Evolutionary conservation across 2,797 vertebrate species (phyloP).

Genomic region (Cynopterus sphinx): DNA sequence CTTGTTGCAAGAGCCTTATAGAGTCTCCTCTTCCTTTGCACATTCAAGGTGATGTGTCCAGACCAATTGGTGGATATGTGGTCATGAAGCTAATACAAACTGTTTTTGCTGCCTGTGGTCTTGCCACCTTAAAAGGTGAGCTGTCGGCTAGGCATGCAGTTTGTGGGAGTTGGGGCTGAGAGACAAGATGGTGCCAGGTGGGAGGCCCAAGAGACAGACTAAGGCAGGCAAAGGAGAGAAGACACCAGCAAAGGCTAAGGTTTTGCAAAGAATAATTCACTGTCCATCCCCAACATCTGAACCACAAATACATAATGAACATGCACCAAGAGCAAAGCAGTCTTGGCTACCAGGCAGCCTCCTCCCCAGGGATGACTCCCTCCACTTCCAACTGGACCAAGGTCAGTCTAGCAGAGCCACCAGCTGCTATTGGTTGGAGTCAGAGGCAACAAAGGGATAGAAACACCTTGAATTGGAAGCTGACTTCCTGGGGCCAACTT

Average conservation of each 20-base stretch:
- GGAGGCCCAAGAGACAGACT: not conserved
- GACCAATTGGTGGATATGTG: not conserved
- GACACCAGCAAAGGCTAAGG: not conserved
- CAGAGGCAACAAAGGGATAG: not conserved
- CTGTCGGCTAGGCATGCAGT: not conserved
- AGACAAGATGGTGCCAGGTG: not conserved
- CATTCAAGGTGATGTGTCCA: not conserved
- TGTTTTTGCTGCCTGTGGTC: not conserved
- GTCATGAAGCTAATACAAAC: not conserved
- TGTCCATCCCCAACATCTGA: not conserved
- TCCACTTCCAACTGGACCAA: not conserved
- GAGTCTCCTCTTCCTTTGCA: not conserved
- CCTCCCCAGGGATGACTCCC: not conserved
- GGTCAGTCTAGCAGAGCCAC: not conserved
- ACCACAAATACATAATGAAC: constrained; percentile 9
- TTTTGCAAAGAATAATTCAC: constrained; percentile 2
- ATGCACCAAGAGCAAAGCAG: not conserved
- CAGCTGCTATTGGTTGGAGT: not conserved
- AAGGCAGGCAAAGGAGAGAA: constrained; percentile 2
- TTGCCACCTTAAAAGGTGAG: constrained; percentile 6
- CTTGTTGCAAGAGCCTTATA: not conserved
- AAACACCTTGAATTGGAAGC: constrained; percentile 10
- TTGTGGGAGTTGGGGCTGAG: not conserved
- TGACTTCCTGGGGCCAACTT: constrained; percentile 26
- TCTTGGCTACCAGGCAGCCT: not conserved